Percentiles rank a stretch among this genome's conserved stretches.
Conservation (phyloP, 2,797 vertebrate species). For the Urocyon cinereoargenteus region DNA sequence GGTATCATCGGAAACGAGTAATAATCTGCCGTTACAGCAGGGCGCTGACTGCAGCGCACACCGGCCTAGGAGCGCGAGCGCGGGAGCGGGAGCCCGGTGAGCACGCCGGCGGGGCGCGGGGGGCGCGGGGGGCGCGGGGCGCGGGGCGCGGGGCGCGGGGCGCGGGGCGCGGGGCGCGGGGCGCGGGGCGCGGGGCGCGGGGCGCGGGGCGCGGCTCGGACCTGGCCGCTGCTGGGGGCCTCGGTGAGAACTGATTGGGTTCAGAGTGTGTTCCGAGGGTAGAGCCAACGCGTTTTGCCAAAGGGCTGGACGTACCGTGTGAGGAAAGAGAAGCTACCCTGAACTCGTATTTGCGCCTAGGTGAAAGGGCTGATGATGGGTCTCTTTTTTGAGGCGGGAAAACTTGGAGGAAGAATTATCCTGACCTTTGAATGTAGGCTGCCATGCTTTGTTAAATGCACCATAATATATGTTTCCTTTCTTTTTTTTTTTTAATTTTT, state of each 20-base stretch:
- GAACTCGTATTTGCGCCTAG: neutral
- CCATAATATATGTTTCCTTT: neutral
- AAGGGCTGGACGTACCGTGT: neutral
- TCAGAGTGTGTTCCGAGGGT: neutral
- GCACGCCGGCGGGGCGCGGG: neutral
- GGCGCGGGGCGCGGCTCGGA: neutral
- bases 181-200: no score
- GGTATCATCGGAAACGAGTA: neutral
- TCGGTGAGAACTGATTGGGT: neutral
- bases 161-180: no score
- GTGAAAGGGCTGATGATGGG: neutral
- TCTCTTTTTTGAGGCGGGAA: neutral
- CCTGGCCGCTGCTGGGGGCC: neutral
- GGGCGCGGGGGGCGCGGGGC: no score
- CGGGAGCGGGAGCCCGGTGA: no score
- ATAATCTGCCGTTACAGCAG: neutral
- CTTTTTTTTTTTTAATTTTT: no score
- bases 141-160: no score
- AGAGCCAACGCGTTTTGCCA: neutral
- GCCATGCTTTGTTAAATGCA: neutral
- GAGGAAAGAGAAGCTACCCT: neutral
- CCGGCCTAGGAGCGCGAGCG: neutral
- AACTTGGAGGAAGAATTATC: constrained; percentile 23
- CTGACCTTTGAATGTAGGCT: neutral
- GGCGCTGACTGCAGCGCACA: neutral